Percentiles rank a stretch among this genome's conserved stretches.
Conservation (phyloP, 2,113 vertebrate genomes). For the Eretmochelys imbricata region DNA sequence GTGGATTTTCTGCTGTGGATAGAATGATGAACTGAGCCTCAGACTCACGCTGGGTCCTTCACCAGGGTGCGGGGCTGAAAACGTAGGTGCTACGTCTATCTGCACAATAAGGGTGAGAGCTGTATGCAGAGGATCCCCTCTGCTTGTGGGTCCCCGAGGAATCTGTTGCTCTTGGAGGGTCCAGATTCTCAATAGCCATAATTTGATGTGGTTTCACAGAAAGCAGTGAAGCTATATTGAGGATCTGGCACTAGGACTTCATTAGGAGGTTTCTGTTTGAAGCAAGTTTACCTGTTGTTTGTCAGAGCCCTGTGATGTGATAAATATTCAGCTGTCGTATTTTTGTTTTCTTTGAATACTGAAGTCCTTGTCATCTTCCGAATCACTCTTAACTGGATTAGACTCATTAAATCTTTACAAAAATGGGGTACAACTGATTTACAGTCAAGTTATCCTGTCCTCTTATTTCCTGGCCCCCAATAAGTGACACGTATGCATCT, state of each 20-base stretch:
- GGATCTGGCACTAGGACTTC: rapidly evolving
- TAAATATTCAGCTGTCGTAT: rapidly evolving
- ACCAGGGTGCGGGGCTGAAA: rapidly evolving
- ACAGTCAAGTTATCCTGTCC: background rate
- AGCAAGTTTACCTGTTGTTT: rapidly evolving
- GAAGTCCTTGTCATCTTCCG: background rate
- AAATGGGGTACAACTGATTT: background rate
- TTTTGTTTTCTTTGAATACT: background rate
- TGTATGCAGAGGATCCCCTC: background rate
- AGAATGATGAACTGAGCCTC: background rate
- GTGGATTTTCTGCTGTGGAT: background rate
- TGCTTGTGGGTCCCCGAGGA: rapidly evolving
- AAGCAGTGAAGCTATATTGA: rapidly evolving
- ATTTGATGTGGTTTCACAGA: rapidly evolving
- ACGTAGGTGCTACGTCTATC: rapidly evolving
- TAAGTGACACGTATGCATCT: rapidly evolving
- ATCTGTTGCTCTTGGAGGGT: rapidly evolving
- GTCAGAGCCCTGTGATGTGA: rapidly evolving
- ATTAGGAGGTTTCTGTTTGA: background rate
- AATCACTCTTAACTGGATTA: background rate
- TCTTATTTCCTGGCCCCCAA: background rate
- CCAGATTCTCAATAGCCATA: rapidly evolving
- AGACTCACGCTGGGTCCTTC: rapidly evolving
- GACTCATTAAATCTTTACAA: background rate
- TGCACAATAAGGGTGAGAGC: rapidly evolving